Evolutionary conservation across 2,797 vertebrate genomes (phyloP).

Genomic region (Octomys mimax): DNA sequence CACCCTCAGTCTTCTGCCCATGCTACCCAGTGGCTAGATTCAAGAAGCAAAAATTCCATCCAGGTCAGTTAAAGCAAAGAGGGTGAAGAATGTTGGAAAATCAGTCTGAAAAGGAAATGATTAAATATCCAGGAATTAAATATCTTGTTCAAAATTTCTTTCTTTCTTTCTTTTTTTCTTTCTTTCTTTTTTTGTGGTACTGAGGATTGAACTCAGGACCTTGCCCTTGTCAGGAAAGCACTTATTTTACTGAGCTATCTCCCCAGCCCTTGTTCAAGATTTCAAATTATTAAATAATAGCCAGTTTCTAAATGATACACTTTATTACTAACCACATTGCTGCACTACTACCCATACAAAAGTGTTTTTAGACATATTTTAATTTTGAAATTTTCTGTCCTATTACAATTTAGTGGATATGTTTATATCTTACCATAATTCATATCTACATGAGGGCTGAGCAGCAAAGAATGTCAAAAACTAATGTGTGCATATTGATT

Average conservation of each 20-base stretch:
- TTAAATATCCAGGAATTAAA: slow-evolving; percentile 42
- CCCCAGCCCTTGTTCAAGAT: not conserved
- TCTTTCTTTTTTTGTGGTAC: no score
- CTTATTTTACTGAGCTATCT: no score
- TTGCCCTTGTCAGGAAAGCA: no score
- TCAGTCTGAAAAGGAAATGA: slow-evolving; percentile 58
- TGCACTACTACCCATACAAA: slow-evolving; percentile 13
- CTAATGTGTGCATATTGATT: not conserved
- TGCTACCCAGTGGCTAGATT: not conserved
- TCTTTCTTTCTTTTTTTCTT: no score
- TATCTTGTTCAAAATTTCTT: not conserved
- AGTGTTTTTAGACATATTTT: slow-evolving; percentile 51
- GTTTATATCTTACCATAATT: slow-evolving; percentile 44
- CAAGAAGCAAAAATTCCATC: slow-evolving; percentile 1
- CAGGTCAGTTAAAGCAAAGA: slow-evolving; percentile 33
- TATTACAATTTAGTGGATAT: not conserved
- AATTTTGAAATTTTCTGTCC: slow-evolving; percentile 50
- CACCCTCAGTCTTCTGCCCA: not conserved
- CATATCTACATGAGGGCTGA: not conserved
- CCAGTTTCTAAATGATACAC: slow-evolving; percentile 6
- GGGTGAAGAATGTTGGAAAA: not conserved
- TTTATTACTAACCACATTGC: not conserved
- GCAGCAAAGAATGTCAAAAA: slow-evolving; percentile 36
- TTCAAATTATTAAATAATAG: slow-evolving; percentile 27
- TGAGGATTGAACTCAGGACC: no score